Base-by-base conservation (phyloP, 2,113 vertebrate genomes). In the Anolis sagrei region DNA sequence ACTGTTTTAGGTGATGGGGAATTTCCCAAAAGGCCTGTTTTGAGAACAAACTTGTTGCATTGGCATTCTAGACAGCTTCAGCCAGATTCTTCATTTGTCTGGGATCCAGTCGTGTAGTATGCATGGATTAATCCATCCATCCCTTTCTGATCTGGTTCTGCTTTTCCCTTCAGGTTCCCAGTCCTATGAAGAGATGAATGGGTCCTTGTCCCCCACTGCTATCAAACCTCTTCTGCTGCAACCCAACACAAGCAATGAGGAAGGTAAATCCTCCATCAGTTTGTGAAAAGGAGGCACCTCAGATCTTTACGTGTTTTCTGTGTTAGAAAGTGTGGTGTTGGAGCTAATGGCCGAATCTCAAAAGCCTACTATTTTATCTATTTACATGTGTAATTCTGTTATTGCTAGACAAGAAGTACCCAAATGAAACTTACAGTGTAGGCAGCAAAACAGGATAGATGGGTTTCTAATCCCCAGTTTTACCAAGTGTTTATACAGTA, bases 131-230 rank as follows among this genome's bases (percentile, higher is more conserved):
- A 76, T 44, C 39, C 39, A 51, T 54, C 36, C 49, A 74, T 32
- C 16, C n/a, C 5, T 32, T n/a, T n/a, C 32, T 62, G 75, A 85
- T 25, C 32, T 19, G 13, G 9, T 74, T 39, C 34, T 80, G 69
- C 54, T 86, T 49, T 68, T 34, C 61, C 49, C 58, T 4, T 51
- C 78, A 86, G 84, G 84, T 9, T 86, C 84, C 72, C 84, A 86
- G 25, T 75, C 84, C 69, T 86, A 86, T 54, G 84, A 86, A 75
- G 84, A 86, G 58, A 86, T 86, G 84, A 86, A 86, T 75, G 84
- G 78, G 11, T 75, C 58, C 14, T 75, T 80, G 48, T 51, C 51
- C 9, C 70, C 78, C 70, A 75, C 32, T 36, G 23, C 78, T 64
- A 75, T 21, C n/a, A 86, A 81, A 18, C 5, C 23, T 64, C 32